Evolutionary conservation across 2,113 vertebrate genomes (phyloP).

Genomic region (Petaurus breviceps): DNA sequence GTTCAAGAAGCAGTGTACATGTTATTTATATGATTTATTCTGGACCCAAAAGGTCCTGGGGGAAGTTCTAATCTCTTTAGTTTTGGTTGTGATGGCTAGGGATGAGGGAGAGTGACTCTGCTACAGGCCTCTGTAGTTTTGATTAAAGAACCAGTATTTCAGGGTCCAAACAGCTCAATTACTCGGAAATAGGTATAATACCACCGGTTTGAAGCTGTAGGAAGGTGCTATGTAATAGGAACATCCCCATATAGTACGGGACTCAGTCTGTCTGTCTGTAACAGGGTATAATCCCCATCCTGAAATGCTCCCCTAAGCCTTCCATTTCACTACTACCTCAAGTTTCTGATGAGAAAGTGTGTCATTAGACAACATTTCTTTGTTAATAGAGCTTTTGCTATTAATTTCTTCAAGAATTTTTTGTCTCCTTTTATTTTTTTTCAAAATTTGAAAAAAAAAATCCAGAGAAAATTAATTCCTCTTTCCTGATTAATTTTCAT

Average conservation of each 20-base stretch:
- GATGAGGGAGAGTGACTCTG: background rate
- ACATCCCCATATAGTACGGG: background rate
- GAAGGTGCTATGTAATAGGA: background rate
- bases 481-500: background rate
- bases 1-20: background rate
- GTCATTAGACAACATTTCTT: constrained; percentile 11
- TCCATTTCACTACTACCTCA: background rate
- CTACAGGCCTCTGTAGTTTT: background rate
- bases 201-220: background rate
- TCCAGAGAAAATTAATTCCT: background rate
- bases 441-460: background rate
- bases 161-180: background rate
- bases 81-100: background rate
- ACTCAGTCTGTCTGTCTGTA: constrained; percentile 2
- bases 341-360: constrained; percentile 1
- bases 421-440: background rate
- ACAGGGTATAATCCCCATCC: background rate
- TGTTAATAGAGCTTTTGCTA: background rate
- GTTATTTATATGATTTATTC: background rate
- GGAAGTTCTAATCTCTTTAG: background rate
- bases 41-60: background rate
- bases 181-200: background rate
- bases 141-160: background rate
- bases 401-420: constrained; percentile 29
- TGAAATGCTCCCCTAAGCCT: background rate